These are phyloP conservation scores for Peromyscus maniculatus DNA, from an alignment of 2,113 vertebrate species.

Conservation along the genomic window DNA sequence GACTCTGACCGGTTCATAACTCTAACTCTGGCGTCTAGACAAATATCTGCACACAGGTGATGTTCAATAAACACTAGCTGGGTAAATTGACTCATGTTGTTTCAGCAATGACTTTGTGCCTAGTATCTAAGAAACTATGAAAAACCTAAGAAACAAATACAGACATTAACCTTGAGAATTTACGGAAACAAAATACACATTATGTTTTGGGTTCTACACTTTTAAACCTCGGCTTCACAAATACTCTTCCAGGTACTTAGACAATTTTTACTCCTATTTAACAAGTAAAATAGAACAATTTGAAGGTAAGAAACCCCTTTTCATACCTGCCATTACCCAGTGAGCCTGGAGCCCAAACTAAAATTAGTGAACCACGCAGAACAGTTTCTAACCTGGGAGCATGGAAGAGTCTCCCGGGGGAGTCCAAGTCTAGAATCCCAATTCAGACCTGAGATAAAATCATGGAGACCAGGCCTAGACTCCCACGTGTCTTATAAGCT, in stretches of 20 bases:
- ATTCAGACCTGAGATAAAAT: conserved; percentile 8
- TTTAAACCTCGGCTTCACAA: conserved; percentile 37
- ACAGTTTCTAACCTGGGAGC: neutral
- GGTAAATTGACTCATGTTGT: neutral
- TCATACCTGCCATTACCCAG: neutral
- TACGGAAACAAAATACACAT: neutral
- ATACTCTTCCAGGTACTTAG: neutral
- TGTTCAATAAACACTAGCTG: conserved; percentile 13
- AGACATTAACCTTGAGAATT: conserved; percentile 35
- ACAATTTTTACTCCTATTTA: conserved; percentile 55
- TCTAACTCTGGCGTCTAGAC: neutral
- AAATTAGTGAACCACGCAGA: conserved; percentile 40
- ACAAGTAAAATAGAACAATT: conserved; percentile 35
- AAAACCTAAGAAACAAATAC: conserved; percentile 42
- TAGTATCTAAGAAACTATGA: neutral
- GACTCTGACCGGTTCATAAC: neutral
- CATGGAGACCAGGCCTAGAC: neutral
- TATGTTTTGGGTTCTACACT: conserved; percentile 33
- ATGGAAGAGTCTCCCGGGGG: neutral
- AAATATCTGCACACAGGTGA: neutral
- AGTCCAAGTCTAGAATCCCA: conserved; percentile 29
- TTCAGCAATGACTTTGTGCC: neutral
- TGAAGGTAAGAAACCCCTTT: conserved; percentile 51
- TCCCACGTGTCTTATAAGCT: neutral
- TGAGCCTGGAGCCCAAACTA: neutral